Evolutionary conservation across 2,888 invertebrate genomes (phyloP).

Genomic region (Cryptus armator): DNA sequence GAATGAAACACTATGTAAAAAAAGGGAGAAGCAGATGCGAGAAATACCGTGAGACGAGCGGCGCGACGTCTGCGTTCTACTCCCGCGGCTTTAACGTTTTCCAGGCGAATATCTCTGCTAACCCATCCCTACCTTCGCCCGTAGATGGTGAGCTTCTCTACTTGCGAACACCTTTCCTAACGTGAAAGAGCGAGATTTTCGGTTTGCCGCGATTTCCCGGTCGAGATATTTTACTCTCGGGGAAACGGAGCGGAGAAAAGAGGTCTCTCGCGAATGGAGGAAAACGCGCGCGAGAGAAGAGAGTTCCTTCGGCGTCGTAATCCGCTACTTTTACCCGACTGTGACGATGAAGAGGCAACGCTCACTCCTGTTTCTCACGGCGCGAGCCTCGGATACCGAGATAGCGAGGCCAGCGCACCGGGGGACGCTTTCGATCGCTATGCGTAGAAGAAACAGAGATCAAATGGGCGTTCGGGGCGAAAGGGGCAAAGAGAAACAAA

Average conservation of each 20-base stretch:
- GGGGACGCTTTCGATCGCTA: too few relatives aligned
- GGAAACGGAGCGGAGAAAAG: slow-evolving; percentile 9
- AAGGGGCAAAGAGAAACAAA: too few relatives aligned
- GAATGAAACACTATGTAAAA: slow-evolving; percentile 53
- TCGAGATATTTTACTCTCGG: slow-evolving; percentile 43
- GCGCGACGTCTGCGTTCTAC: slow-evolving; percentile 15
- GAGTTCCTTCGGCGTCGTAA: neutral
- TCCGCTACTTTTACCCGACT: neutral
- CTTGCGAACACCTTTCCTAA: slow-evolving; percentile 43
- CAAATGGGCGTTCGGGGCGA: too few relatives aligned
- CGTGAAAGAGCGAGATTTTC: slow-evolving; percentile 45
- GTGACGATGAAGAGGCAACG: neutral
- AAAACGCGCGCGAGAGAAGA: neutral
- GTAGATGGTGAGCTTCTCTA: slow-evolving; percentile 10
- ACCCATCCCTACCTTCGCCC: slow-evolving; percentile 27
- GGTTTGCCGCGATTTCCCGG: slow-evolving; percentile 41
- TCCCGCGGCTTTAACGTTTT: slow-evolving; percentile 41
- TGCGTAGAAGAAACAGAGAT: too few relatives aligned
- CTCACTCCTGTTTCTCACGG: too few relatives aligned
- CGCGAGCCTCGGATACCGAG: too few relatives aligned
- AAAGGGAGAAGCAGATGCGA: neutral
- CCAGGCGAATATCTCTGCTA: slow-evolving; percentile 21
- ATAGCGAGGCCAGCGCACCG: too few relatives aligned
- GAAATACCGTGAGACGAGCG: neutral
- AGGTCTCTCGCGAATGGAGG: neutral